Base-by-base conservation (phyloP, 53 echinoderm and acorn worm species). In the Holothuria scabra region DNA sequence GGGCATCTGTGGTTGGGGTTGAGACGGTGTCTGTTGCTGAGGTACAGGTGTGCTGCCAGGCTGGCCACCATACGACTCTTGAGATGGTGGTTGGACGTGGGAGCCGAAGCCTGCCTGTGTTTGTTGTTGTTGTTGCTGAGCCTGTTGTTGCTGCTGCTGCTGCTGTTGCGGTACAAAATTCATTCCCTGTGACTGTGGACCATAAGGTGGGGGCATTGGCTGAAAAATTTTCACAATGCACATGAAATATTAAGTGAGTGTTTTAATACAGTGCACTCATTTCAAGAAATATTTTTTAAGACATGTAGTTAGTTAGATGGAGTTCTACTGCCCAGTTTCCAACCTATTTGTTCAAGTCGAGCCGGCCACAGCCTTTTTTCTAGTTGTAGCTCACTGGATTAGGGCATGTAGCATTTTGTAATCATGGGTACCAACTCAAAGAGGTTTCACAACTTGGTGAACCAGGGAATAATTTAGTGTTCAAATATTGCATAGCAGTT, bases 181-280 rank as follows among this genome's bases (percentile, higher is more conserved):
- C 71, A 59, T 41, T 71, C 69, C 70, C 37, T 89, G 89, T 12
- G 85, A 85, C 30, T 89, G 89, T 70, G 66, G 85, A 41, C 85
- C 85, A 58, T 85, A 84, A 75, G 79, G 85, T 56, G 60, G 85
- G 67, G 75, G 85, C 84, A 79, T 79, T 74, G 88, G 34, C 58
- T 83, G 83, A 57, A 64, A 64, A 52, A 52, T 52, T 52, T 16
- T 2, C 52, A 52, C 64, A 64, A 64, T 21, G 26, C 12, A 64
- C 64, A 25, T 18, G 18, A 64, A 25, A 64, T 22, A 64, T 64
- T 26, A 64, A 64, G 64, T 30, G 20, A 16, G 1, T 52, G 52
- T 52, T 52, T 18, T 2, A 16, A 0, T 41, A 41, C 10, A 10
- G 41, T 41, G 7, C 41, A n/a, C 2, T 41, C 7, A 41, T 41